Percentiles rank a stretch among this genome's conserved stretches.
These are phyloP conservation scores for Chloroceryle aenea DNA, from an alignment of 2,113 vertebrate species.

Conservation along the genomic window DNA sequence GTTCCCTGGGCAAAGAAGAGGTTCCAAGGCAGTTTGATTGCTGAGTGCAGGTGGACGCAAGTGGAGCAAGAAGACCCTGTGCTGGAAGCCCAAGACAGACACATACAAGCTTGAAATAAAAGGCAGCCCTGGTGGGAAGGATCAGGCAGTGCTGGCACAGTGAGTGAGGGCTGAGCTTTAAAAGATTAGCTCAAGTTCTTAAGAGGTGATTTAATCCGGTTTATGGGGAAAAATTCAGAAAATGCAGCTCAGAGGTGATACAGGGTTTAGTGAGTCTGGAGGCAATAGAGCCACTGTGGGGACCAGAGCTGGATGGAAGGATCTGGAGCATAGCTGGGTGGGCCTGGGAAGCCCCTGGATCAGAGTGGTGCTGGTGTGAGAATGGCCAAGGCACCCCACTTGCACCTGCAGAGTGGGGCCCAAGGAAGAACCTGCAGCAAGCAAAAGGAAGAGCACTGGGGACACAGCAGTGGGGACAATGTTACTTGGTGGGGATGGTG, in stretches of 20 bases:
- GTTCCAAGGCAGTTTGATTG: conserved; percentile 35
- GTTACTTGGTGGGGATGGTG: not conserved
- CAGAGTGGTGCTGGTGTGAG: not conserved
- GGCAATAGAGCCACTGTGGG: not conserved
- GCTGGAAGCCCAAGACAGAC: not conserved
- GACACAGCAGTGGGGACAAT: rapidly evolving
- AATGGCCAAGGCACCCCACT: not conserved
- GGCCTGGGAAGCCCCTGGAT: not conserved
- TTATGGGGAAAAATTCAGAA: not conserved
- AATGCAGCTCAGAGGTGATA: not conserved
- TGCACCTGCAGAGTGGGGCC: rapidly evolving
- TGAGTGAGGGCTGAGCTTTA: not conserved
- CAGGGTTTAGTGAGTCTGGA: not conserved
- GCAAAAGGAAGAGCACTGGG: not conserved
- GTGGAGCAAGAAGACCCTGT: not conserved
- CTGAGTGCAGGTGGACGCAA: conserved; percentile 50
- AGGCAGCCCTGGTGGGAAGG: not conserved
- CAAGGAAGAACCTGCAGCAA: not conserved
- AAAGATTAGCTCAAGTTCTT: not conserved
- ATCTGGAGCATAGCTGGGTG: not conserved
- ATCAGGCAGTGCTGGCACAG: not conserved
- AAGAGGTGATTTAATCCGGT: conserved; percentile 28
- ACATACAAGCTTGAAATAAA: conserved; percentile 54
- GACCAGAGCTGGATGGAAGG: not conserved
- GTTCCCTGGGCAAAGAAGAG: not conserved